phyloP scores from a whole-genome alignment of 1,140 invertebrate genomes.

The Drosophila sturtevanti region DNA sequence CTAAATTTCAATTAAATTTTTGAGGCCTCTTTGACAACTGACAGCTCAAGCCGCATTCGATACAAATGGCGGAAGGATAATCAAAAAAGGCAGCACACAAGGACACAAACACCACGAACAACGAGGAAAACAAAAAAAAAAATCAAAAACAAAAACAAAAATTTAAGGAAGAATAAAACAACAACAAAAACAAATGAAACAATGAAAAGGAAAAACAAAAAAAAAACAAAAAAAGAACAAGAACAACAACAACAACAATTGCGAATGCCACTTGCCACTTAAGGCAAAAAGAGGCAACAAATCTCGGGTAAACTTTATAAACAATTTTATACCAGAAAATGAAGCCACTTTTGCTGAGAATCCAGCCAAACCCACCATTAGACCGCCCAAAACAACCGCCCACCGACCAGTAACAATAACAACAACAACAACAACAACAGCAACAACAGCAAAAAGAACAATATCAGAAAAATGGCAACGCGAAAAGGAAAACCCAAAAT shows the following conservation, averaged over 20 bases:
- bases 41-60: slow-evolving; percentile 35
- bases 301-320: slow-evolving; percentile 70
- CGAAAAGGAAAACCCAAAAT: slow-evolving; percentile 29
- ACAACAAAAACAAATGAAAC: slow-evolving; percentile 11
- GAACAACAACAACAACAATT: slow-evolving; percentile 55
- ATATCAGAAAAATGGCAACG: slow-evolving; percentile 20
- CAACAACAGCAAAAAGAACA: slow-evolving; percentile 18
- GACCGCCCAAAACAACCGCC: background rate
- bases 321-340: slow-evolving; percentile 71
- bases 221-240: background rate
- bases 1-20: slow-evolving; percentile 81
- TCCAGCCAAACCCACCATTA: slow-evolving; percentile 15
- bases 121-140: slow-evolving; percentile 11
- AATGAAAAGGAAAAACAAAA: slow-evolving; percentile 12
- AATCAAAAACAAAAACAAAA: slow-evolving; percentile 16
- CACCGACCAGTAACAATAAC: slow-evolving; percentile 17
- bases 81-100: background rate
- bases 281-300: slow-evolving; percentile 54
- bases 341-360: slow-evolving; percentile 69
- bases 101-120: slow-evolving; percentile 1
- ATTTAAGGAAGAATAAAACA: slow-evolving; percentile 16
- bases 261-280: slow-evolving; percentile 65
- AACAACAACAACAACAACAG: slow-evolving; percentile 18
- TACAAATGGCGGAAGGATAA: slow-evolving; percentile 27
- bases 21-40: slow-evolving; percentile 69